phyloP scores from a whole-genome alignment of 1,140 invertebrate genomes.

The Antheraea mylitta region DNA sequence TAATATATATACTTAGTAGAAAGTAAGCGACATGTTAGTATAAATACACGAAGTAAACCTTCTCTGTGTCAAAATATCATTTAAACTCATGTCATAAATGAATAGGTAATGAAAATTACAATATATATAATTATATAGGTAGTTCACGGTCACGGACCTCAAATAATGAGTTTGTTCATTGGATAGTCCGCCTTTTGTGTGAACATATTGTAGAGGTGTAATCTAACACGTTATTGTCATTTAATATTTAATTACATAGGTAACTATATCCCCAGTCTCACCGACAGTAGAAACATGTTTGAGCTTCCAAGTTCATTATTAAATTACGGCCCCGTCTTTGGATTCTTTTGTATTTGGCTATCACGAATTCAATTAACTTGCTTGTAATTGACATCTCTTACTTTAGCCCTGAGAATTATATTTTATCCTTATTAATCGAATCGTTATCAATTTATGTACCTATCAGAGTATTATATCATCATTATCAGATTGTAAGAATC shows the following conservation, averaged over 20 bases:
- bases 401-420: too few species aligned
- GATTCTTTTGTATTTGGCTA: background rate
- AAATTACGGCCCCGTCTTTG: background rate
- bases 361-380: background rate
- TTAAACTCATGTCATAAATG: too few species aligned
- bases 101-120: background rate
- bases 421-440: too few species aligned
- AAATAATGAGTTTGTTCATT: constrained; percentile 10
- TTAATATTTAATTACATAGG: background rate
- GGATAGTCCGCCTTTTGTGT: background rate
- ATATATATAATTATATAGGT: background rate
- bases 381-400: too few species aligned
- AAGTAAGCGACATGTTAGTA: too few species aligned
- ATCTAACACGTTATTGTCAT: background rate
- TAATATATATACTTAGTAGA: too few species aligned
- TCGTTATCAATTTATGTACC: too few species aligned
- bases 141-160: constrained; percentile 1
- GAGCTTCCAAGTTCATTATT: background rate
- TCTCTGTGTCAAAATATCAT: too few species aligned
- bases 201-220: background rate
- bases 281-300: background rate
- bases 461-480: too few species aligned
- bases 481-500: too few species aligned
- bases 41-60: too few species aligned
- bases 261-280: background rate